phyloP scores from a whole-genome alignment of 2,113 vertebrate genomes.

The Globicephala melas region DNA sequence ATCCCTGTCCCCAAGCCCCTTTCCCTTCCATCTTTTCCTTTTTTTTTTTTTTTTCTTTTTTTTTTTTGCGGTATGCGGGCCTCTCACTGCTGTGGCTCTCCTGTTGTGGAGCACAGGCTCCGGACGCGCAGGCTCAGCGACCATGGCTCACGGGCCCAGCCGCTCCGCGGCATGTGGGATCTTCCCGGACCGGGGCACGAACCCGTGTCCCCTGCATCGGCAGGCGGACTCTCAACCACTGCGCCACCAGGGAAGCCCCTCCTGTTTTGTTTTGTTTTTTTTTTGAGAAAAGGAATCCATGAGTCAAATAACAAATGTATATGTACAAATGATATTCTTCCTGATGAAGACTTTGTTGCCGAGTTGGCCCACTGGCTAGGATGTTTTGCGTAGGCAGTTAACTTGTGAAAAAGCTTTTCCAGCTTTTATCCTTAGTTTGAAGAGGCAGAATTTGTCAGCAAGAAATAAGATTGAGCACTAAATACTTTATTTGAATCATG shows the following conservation, averaged over 20 bases:
- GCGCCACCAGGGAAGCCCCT: neutral
- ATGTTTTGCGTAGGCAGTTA: slow-evolving; percentile 34
- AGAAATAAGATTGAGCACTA: slow-evolving; percentile 44
- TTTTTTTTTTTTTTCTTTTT: neutral
- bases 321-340: neutral
- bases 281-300: neutral
- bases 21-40: neutral
- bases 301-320: neutral
- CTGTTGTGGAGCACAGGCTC: no score
- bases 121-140: fast-evolving
- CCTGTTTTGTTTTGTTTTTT: neutral
- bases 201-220: no score
- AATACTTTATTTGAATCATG: slow-evolving; percentile 17
- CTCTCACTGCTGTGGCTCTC: no score
- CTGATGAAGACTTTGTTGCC: neutral
- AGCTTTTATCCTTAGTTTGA: slow-evolving; percentile 42
- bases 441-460: slow-evolving; percentile 42
- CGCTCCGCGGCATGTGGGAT: no score
- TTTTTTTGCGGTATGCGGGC: no score
- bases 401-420: slow-evolving; percentile 41
- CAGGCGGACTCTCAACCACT: no score
- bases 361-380: neutral
- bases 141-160: no score
- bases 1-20: neutral
- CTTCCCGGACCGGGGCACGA: no score